These are phyloP conservation scores for Emmelina monodactyla DNA, from an alignment of 2,888 invertebrate species.

Conservation along the genomic window DNA sequence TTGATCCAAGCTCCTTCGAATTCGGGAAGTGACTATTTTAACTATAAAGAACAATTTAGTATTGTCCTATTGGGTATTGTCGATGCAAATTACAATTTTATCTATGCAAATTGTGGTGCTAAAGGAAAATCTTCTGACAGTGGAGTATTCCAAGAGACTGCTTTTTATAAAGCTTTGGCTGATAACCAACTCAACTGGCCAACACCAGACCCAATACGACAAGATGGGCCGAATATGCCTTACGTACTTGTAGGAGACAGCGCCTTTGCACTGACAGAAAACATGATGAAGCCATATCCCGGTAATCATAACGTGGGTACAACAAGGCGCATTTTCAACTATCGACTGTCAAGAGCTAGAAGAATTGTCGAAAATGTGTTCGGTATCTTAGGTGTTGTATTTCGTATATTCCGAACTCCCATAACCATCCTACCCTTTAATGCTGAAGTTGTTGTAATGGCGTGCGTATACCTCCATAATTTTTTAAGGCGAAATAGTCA, in stretches of 20 bases:
- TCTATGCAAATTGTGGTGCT: slow-evolving; percentile 7
- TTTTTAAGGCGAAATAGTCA: too few species aligned
- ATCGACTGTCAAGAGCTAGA: slow-evolving; percentile 1
- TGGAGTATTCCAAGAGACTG: slow-evolving; percentile 9
- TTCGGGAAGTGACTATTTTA: slow-evolving; percentile 8
- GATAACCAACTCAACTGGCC: slow-evolving; percentile 13
- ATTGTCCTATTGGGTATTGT: slow-evolving; percentile 6
- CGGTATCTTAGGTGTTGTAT: slow-evolving; percentile 10
- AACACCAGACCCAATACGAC: slow-evolving; percentile 15
- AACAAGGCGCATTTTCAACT: slow-evolving; percentile 11
- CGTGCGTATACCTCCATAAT: slow-evolving; percentile 16
- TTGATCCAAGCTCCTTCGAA: slow-evolving; percentile 1
- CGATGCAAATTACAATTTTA: slow-evolving; percentile 7
- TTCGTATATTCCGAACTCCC: background rate
- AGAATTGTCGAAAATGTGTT: slow-evolving; percentile 1
- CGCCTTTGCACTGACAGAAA: slow-evolving; percentile 10
- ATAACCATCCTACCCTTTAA: slow-evolving; percentile 4
- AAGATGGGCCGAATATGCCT: slow-evolving; percentile 15
- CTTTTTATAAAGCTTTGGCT: slow-evolving; percentile 11
- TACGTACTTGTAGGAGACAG: slow-evolving; percentile 22
- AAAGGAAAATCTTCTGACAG: slow-evolving; percentile 12
- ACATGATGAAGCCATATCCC: slow-evolving; percentile 19
- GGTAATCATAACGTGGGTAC: slow-evolving; percentile 18
- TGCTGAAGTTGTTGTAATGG: slow-evolving; percentile 17
- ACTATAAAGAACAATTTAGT: slow-evolving; percentile 8